These are phyloP conservation scores for Subanguina moxae DNA, from an alignment of 1,140 invertebrate species.

Conservation along the genomic window DNA sequence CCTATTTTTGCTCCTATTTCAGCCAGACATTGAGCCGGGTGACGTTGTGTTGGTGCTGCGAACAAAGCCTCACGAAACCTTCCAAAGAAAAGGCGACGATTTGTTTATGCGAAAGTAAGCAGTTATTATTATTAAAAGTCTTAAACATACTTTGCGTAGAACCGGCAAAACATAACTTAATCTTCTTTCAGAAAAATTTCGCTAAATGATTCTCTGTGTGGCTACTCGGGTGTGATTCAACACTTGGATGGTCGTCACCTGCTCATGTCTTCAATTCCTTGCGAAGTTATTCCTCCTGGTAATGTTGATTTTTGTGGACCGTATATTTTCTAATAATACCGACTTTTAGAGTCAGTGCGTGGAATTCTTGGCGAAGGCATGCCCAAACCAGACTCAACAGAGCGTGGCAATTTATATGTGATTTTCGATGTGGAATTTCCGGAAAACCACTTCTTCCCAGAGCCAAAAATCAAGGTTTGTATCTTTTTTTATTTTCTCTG, in stretches of 20 bases:
- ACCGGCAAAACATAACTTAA: too few relatives aligned
- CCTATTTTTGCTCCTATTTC: too few relatives aligned
- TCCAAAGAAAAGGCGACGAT: slow-evolving; percentile 61
- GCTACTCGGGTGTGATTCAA: slow-evolving; percentile 65
- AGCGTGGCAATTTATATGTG: slow-evolving; percentile 80
- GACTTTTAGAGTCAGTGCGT: slow-evolving; percentile 60
- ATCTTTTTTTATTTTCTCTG: not conserved
- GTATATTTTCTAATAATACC: not conserved
- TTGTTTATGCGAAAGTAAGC: slow-evolving; percentile 60
- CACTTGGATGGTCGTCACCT: slow-evolving; percentile 79
- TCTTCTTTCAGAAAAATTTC: slow-evolving; percentile 60
- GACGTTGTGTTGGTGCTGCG: slow-evolving; percentile 64
- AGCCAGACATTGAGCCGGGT: slow-evolving; percentile 62
- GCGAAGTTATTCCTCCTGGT: slow-evolving; percentile 71
- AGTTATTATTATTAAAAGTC: not conserved
- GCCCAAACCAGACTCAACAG: slow-evolving; percentile 70
- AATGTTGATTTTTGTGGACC: not conserved
- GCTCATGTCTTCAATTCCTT: slow-evolving; percentile 70
- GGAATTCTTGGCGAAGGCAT: slow-evolving; percentile 65
- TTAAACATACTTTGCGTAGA: not conserved
- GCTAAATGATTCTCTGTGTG: slow-evolving; percentile 65
- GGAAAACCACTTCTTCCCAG: slow-evolving; percentile 71
- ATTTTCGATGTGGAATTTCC: slow-evolving; percentile 81
- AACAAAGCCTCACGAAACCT: slow-evolving; percentile 62
- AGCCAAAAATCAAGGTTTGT: slow-evolving; percentile 67